Base-by-base conservation (phyloP, 2,888 invertebrate genomes). In the Lasioglossum calceatum region DNA sequence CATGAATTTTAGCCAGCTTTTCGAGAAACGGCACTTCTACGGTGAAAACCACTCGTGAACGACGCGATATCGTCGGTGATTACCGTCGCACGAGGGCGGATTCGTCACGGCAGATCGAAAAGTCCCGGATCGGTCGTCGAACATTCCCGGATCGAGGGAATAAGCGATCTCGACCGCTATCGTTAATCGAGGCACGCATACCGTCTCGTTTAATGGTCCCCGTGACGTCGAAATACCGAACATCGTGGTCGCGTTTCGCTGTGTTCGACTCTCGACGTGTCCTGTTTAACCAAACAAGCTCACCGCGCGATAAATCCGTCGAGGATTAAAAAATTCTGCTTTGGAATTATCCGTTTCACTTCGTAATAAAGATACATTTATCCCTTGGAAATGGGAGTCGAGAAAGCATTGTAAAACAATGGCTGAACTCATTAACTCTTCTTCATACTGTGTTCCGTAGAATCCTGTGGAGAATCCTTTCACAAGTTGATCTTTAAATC, bases 161-260 rank as follows among this genome's bases (percentile, higher is more conserved):
- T 27, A 50, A 80, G 23, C 36, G 47, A 23, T 32, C 47, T 23
- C 19, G 47, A 80, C 39, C 54, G 12, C n/a, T 16, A 32, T 58
- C 44, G 44, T 74, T 79, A 61, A 44, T 61, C 61, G n/a, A 8
- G 4, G 36, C 36, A 44, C 32, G 23, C 58, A 23, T n/a, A 44
- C 16, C 44, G 58, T 61, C 74, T n/a, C 32, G 44, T 42, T 74
- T 58, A 36, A 79, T 36, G 73, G 42, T 61, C 58, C 44, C 44
- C 79, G 44, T 58, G 73, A 27, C 42, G n/a, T 44, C 44, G 58
- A 5, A 58, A 79, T 44, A n/a, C 19, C 19, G 42, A n/a, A n/a
- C 36, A 47, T 61, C 32, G 14, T 14, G 36, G 74, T n/a, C 44
- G 42, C 32, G 44, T 58, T 74, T 74, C 50, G 67, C 8, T 10